A percentile compares a stretch with the other conserved stretches of the same genome.
These are phyloP conservation scores for Hozukius guyotensis DNA, from an alignment of 2,797 vertebrate species.

Conservation along the genomic window DNA sequence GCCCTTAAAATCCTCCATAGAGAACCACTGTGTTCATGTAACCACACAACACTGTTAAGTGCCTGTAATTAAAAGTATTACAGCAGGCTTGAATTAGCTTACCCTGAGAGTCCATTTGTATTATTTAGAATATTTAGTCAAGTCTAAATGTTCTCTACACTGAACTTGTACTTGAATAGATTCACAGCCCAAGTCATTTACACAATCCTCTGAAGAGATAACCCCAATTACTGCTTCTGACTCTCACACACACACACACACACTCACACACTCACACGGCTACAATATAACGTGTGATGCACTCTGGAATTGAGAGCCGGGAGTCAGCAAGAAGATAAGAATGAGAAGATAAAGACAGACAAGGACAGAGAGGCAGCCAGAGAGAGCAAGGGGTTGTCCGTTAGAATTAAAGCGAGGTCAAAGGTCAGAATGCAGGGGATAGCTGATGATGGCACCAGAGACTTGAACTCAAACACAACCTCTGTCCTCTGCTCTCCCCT, in stretches of 20 bases:
- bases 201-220: slow-evolving; percentile 63
- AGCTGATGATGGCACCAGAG: slow-evolving; percentile 54
- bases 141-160: slow-evolving; percentile 55
- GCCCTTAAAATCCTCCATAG: neutral
- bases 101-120: slow-evolving; percentile 48
- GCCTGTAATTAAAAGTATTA: slow-evolving; percentile 48
- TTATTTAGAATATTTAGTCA: slow-evolving; percentile 55
- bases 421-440: slow-evolving; percentile 44
- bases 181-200: slow-evolving; percentile 59
- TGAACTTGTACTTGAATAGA: slow-evolving; percentile 53
- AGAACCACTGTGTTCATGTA: slow-evolving; percentile 4
- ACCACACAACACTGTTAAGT: slow-evolving; percentile 6
- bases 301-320: slow-evolving; percentile 12
- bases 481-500: slow-evolving; percentile 7
- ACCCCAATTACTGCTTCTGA: slow-evolving; percentile 73
- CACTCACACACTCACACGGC: slow-evolving; percentile 1
- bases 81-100: slow-evolving; percentile 41
- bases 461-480: slow-evolving; percentile 56
- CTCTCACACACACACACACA: slow-evolving; percentile 1
- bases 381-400: slow-evolving; percentile 10
- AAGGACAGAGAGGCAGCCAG: slow-evolving; percentile 8
- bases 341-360: slow-evolving; percentile 42
- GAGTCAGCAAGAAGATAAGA: slow-evolving; percentile 45
- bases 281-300: slow-evolving; percentile 35
- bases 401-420: slow-evolving; percentile 64